Conservation (phyloP, 2,113 vertebrate species). For the Plecturocebus donacophilus region DNA sequence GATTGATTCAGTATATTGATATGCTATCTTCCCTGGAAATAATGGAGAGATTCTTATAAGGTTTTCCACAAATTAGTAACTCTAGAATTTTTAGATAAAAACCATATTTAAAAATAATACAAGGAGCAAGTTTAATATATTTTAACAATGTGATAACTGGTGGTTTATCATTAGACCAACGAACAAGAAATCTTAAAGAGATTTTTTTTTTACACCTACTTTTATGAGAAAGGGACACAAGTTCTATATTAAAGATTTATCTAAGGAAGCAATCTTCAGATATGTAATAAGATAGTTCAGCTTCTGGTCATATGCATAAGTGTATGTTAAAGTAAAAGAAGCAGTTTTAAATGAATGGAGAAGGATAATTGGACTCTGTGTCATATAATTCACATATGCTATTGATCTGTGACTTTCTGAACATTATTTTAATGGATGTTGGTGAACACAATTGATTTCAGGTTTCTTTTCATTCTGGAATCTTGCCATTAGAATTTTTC, state of each 20-base stretch:
- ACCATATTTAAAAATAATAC: not conserved
- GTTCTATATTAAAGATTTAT: conserved; percentile 3
- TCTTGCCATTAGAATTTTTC: conserved; percentile 43
- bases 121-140: conserved; percentile 8
- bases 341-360: conserved; percentile 9
- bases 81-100: conserved; percentile 11
- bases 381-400: not conserved
- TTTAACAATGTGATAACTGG: not conserved
- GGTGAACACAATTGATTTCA: conserved; percentile 19
- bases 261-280: not conserved
- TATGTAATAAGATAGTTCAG: not conserved
- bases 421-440: not conserved
- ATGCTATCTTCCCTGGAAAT: not conserved
- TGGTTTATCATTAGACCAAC: not conserved
- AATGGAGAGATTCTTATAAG: not conserved
- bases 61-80: not conserved
- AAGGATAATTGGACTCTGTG: not conserved
- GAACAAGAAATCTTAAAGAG: not conserved
- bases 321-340: not conserved
- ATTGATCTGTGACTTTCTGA: conserved; percentile 1
- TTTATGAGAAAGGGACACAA: not conserved
- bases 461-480: not conserved
- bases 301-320: not conserved
- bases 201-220: not conserved
- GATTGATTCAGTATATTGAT: conserved; percentile 18